phyloP scores from a whole-genome alignment of 1,140 invertebrate species.

The Acromyrmex charruanus region DNA sequence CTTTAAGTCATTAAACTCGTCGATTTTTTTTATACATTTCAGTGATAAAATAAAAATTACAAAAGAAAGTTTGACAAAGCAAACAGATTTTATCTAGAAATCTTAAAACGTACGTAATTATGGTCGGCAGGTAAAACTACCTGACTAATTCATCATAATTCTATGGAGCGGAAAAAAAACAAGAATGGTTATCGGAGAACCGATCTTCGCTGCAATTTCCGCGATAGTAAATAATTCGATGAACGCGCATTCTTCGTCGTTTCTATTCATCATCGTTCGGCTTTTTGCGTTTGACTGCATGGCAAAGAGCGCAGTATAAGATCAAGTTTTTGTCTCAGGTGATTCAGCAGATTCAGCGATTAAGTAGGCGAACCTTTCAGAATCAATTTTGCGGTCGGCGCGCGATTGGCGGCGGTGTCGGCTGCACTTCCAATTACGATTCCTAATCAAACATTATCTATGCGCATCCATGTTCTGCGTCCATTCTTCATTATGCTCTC shows the following conservation, averaged over 20 bases:
- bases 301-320: conserved; percentile 23
- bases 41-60: neutral
- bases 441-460: conserved; percentile 55
- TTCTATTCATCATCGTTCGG: conserved; percentile 43
- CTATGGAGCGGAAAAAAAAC: neutral
- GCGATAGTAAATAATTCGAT: conserved; percentile 25
- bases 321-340: conserved; percentile 30
- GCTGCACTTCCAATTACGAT: conserved; percentile 22
- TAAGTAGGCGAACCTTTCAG: conserved; percentile 57
- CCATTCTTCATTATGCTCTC: conserved; percentile 27
- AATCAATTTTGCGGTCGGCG: conserved; percentile 58
- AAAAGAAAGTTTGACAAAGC: neutral
- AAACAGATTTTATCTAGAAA: conserved; percentile 2
- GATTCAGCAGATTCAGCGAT: conserved; percentile 48
- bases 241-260: conserved; percentile 17
- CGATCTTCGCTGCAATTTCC: conserved; percentile 28
- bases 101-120: neutral
- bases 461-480: conserved; percentile 14
- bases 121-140: neutral
- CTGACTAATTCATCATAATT: conserved; percentile 16
- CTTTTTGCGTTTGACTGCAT: conserved; percentile 14
- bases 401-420: conserved; percentile 30
- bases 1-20: neutral
- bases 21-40: neutral
- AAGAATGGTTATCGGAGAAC: conserved; percentile 29